phyloP scores from a whole-genome alignment of 2,888 invertebrate species.

The Phaedon cochleariae region DNA sequence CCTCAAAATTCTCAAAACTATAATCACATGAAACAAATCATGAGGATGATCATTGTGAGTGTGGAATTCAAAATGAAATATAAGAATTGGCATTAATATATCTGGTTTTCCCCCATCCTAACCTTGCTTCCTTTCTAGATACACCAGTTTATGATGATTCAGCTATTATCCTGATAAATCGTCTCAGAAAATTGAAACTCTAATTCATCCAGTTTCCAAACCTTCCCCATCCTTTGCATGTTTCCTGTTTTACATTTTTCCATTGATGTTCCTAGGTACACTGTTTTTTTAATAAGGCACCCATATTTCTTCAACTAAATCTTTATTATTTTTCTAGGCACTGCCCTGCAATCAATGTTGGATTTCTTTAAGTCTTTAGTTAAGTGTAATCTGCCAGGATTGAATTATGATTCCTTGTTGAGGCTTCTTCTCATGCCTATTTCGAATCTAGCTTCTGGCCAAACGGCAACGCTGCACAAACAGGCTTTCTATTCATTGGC shows the following conservation, averaged over 20 bases:
- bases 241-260: neutral
- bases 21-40: no score
- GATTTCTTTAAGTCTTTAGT: slow-evolving; percentile 94
- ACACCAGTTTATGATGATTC: neutral
- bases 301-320: neutral
- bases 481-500: slow-evolving; percentile 95
- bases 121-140: neutral
- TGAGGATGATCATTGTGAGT: no score
- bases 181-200: neutral
- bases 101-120: no score
- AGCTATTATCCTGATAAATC: neutral
- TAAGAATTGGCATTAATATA: no score
- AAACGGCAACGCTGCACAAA: slow-evolving; percentile 63
- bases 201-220: neutral
- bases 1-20: no score
- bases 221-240: neutral
- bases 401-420: slow-evolving; percentile 84
- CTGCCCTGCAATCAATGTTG: slow-evolving; percentile 88
- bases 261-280: neutral
- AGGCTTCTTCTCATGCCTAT: slow-evolving; percentile 74
- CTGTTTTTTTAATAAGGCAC: neutral
- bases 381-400: slow-evolving; percentile 74
- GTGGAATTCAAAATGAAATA: no score
- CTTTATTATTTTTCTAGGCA: no score
- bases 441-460: slow-evolving; percentile 45